Evolutionary conservation across 2,888 invertebrate genomes (phyloP), one percentile per base, ranked within the genome.

Genomic region (Hermaeophaga mercurialis): DNA sequence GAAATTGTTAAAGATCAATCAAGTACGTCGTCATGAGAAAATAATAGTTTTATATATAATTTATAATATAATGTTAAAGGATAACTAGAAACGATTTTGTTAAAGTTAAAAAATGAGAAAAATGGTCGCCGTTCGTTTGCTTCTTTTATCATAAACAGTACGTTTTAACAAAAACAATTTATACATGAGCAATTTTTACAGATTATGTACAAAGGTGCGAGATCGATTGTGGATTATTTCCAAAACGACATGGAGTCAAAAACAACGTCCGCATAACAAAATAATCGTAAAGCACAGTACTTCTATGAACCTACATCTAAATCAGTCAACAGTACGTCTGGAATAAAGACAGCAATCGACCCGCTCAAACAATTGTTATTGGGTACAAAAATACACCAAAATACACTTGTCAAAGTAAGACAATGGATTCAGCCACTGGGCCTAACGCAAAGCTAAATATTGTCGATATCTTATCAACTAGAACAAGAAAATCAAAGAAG

Each of bases 341-440:
- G 65, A 65, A 62, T 28, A 59, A 63, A 68, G 71, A 73, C 71
- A 73, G 70, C 73, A 63, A 65, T 64, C 65, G 68, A 62, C 66
- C 66, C 70, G 72, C 73, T 64, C 59, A 64, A 71, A 75, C 75
- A 77, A 76, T 52, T 44, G 36, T 73, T 70, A 72, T 73, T 75
- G 76, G 77, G 76, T 78, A 78, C 77, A 78, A 78, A 78, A 78
- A 78, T 78, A 78, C 78, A 77, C 77, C 75, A 74, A 78, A 75
- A 57, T 58, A 58, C 43, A 48, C 58, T 45, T 48, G 52, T 58
- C 54, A 54, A 44, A 48, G 49, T 39, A 15, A 45, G 43, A 15
- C n/a, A 34, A 34, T 22, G 24, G 36, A 36, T 36, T 15, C 15
- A 11, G 5, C 14, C 33, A 33, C 41, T 41, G 22, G 41, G 22